Evolutionary conservation across 2,113 vertebrate genomes (phyloP), one percentile per base, ranked within the genome.

Genomic region (Cololabis saira): DNA sequence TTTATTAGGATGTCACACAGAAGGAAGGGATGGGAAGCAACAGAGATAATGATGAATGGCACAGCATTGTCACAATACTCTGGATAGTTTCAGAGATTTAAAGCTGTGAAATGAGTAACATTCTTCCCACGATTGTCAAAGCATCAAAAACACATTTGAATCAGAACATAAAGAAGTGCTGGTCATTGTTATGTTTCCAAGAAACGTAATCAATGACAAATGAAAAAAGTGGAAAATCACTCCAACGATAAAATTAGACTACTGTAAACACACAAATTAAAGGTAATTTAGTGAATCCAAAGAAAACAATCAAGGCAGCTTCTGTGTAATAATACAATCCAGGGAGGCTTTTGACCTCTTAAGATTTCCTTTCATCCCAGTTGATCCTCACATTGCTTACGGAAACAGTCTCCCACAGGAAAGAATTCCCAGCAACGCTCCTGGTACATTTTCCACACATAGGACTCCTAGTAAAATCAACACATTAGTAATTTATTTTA

Each of bases 381-480:
- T n/a, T 91, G 92, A 83, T 90, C 92, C 68, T 92, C 92, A 47
- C 92, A 92, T 75, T 93, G 91, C 84, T 93, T 93, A 74, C 92
- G 88, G 84, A 93, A 93, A 87, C 92, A 93, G 76, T 93, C 91
- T 85, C 92, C 92, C 71, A 92, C 92, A 61, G 92, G 92, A 75
- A 93, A 93, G 79, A 93, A 93, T 83, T 93, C 92, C 92, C 91
- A 93, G 86, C 90, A 92, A 49, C 92, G 90, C 55, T 92, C 92
- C 89, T 93, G 92, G 84, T 92, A 92, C 92, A 93, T 93, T 87
- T 93, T 93, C 92, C 92, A 93, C 55, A 93, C 91, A 22, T 87
- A 93, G 33, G 91, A 93, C 81, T 92, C 91, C 92, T 93, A 81
- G 76, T 18, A 76, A 61, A 76, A 47, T 77, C 42, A 81, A 80